phyloP scores from a whole-genome alignment of 2,797 vertebrate species.

The Rhinophrynus dorsalis region DNA sequence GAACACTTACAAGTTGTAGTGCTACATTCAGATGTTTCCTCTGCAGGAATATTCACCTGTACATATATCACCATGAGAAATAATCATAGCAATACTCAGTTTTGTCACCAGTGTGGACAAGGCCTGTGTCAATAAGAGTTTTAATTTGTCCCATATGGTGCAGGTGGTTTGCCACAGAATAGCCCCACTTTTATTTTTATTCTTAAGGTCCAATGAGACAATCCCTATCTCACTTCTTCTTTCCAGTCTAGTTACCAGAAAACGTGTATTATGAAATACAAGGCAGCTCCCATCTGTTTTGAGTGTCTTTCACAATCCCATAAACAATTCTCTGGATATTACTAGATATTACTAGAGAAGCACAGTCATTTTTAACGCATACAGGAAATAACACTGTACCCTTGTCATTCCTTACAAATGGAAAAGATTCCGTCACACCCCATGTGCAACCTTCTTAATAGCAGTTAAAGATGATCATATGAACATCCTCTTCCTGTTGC shows the following conservation, averaged over 20 bases:
- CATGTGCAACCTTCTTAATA: neutral
- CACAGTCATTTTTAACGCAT: neutral
- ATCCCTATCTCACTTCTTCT: neutral
- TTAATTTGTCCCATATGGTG: too few species aligned
- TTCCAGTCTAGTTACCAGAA: neutral
- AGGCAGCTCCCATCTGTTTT: slow-evolving; percentile 16
- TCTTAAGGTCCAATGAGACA: neutral
- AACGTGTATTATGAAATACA: slow-evolving; percentile 21
- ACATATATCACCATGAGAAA: too few species aligned
- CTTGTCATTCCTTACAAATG: slow-evolving; percentile 6
- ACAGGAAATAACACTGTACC: slow-evolving; percentile 19
- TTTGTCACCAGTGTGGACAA: too few species aligned
- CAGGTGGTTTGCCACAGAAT: too few species aligned
- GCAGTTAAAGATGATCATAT: neutral
- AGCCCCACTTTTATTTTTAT: too few species aligned
- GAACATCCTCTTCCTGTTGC: neutral
- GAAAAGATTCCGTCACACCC: neutral
- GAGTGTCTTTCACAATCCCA: slow-evolving; percentile 19
- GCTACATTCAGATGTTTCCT: too few species aligned
- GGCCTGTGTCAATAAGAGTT: neutral
- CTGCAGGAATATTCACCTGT: too few species aligned
- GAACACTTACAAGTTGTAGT: too few species aligned
- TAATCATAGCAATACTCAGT: too few species aligned
- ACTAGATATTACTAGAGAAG: slow-evolving; percentile 5
- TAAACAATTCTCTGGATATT: neutral